Percentiles rank a stretch among this genome's conserved stretches.
Evolutionary conservation across 2,113 vertebrate species (phyloP).

Genomic region (Craseonycteris thonglongyai): DNA sequence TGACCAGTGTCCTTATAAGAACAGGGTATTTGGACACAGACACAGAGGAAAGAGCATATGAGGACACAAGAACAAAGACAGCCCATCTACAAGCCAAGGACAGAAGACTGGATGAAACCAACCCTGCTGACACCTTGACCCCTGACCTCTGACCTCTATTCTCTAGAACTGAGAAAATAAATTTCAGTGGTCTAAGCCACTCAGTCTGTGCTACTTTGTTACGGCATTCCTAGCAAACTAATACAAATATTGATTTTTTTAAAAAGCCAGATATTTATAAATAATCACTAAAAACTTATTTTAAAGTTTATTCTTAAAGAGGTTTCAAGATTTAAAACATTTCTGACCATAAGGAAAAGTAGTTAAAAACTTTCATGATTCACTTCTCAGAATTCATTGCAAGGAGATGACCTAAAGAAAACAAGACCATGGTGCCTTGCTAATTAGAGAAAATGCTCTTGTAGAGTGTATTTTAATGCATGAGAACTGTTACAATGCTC

Average conservation of each 20-base stretch:
- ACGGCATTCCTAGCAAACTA: neutral
- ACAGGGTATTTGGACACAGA: neutral
- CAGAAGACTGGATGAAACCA: neutral
- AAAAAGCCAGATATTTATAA: neutral
- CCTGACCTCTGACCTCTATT: neutral
- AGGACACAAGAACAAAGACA: neutral
- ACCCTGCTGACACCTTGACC: neutral
- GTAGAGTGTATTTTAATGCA: neutral
- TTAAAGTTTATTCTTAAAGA: neutral
- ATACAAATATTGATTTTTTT: neutral
- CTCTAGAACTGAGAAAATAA: neutral
- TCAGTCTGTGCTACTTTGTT: neutral
- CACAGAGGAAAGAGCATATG: neutral
- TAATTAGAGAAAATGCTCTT: neutral
- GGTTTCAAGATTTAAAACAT: neutral
- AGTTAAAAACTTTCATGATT: neutral
- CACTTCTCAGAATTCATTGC: neutral
- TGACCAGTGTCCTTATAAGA: neutral
- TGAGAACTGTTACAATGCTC: neutral
- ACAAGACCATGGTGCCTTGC: neutral
- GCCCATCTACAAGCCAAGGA: neutral
- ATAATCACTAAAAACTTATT: neutral
- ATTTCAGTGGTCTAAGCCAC: neutral
- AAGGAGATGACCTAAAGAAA: neutral
- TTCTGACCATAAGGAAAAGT: neutral